These are phyloP conservation scores for Oenanthe oenanthe DNA, from an alignment of 2,113 vertebrate genomes.

Conservation along the genomic window DNA sequence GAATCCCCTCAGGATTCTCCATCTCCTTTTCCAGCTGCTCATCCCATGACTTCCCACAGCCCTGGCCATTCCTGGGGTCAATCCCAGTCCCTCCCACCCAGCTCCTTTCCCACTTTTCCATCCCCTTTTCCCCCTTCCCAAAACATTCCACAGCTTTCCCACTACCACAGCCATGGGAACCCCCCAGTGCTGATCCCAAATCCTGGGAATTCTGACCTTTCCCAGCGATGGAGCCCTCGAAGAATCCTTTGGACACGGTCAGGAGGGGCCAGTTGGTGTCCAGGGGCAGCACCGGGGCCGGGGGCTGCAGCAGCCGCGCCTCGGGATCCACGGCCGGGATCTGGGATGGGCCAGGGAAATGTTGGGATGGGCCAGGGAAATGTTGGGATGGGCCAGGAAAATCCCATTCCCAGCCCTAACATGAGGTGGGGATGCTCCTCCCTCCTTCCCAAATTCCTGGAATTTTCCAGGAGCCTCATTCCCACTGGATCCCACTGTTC, in stretches of 20 bases:
- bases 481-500: neutral
- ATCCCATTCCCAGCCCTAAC: rapidly evolving
- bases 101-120: neutral
- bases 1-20: neutral
- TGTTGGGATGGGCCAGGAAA: no score
- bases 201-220: constrained; percentile 76
- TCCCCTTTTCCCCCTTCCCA: neutral
- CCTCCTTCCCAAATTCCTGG: neutral
- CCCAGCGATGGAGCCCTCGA: constrained; percentile 89
- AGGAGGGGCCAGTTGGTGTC: constrained; percentile 98
- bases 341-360: constrained; percentile 53
- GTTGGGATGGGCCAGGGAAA: neutral
- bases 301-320: constrained; percentile 91
- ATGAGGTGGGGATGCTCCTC: no score
- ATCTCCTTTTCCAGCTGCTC: neutral
- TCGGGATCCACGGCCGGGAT: constrained; percentile 91
- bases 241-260: constrained; percentile 96
- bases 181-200: rapidly evolving
- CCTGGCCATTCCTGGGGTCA: no score
- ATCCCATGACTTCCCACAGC: neutral
- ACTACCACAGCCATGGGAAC: rapidly evolving
- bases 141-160: rapidly evolving
- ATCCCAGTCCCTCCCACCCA: neutral
- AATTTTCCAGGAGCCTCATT: neutral
- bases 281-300: constrained; percentile 94